These are phyloP conservation scores for Labrus mixtus DNA, from an alignment of 2,113 vertebrate genomes.

Conservation along the genomic window DNA sequence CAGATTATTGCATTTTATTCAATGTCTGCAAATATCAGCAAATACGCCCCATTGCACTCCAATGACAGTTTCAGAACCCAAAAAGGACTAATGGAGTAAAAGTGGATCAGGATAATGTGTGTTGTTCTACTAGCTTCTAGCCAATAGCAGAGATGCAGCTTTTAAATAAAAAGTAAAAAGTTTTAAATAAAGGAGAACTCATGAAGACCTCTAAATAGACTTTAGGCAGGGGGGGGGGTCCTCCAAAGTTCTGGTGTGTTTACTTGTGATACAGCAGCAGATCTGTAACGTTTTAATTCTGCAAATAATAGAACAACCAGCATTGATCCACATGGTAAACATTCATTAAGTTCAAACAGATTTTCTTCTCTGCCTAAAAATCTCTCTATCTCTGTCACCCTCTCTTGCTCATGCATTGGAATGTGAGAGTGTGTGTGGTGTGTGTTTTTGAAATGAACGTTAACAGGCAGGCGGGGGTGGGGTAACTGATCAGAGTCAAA, in stretches of 20 bases:
- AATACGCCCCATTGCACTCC: no score
- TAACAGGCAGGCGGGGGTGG: conserved; percentile 73
- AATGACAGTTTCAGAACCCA: no score
- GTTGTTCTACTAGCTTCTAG: no score
- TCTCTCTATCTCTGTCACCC: conserved; percentile 41
- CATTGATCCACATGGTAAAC: conserved; percentile 74
- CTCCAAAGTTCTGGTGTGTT: not conserved
- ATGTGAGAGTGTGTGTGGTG: conserved; percentile 64
- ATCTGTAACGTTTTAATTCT: conserved; percentile 44
- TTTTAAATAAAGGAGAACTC: no score
- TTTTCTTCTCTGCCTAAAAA: conserved; percentile 60
- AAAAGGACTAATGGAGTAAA: no score
- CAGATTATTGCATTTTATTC: no score
- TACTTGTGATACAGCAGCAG: conserved; percentile 14
- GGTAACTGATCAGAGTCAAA: conserved; percentile 60
- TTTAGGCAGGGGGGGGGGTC: no score
- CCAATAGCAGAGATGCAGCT: no score
- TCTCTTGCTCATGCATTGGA: conserved; percentile 64
- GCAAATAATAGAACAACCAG: conserved; percentile 67
- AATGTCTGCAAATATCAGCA: no score
- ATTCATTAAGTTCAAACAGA: conserved; percentile 71
- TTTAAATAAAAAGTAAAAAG: no score
- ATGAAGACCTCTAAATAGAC: no score
- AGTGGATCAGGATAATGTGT: no score
- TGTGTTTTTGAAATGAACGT: conserved; percentile 67